Evolutionary conservation across 2,888 invertebrate genomes (phyloP).

Genomic region (Trachelus tabidus): DNA sequence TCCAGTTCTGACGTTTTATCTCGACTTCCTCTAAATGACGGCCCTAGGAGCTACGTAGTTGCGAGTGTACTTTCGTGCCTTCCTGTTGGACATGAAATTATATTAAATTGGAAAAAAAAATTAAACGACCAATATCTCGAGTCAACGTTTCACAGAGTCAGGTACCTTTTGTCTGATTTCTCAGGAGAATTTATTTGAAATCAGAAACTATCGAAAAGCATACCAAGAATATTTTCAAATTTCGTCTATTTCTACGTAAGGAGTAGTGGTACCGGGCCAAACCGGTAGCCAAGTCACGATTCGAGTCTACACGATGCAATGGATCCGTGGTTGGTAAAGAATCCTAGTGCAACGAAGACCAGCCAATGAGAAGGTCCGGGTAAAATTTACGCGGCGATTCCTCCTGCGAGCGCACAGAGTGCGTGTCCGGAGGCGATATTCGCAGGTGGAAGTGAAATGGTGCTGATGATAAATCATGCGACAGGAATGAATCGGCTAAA

Average conservation of each 20-base stretch:
- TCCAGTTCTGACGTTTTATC: neutral
- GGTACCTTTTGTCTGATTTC: neutral
- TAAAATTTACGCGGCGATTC: conserved; percentile 8
- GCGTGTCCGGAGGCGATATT: conserved; percentile 3
- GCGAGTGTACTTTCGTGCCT: neutral
- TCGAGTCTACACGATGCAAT: neutral
- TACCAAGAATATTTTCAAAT: neutral
- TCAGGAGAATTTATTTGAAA: neutral
- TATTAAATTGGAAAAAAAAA: neutral
- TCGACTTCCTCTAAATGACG: neutral
- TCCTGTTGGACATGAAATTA: neutral
- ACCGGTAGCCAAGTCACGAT: neutral
- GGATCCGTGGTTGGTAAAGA: neutral
- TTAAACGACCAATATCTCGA: neutral
- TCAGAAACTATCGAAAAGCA: neutral
- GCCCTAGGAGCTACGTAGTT: neutral
- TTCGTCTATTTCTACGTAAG: neutral
- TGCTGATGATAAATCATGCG: conserved; percentile 54
- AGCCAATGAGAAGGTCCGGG: neutral
- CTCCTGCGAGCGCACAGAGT: neutral
- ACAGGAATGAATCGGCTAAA: conserved; percentile 62
- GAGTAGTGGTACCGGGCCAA: neutral
- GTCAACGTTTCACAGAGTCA: neutral
- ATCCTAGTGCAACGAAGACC: neutral
- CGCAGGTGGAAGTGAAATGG: conserved; percentile 8